Evolutionary conservation across 2,797 vertebrate genomes (phyloP).

Genomic region (Adelosebastes latens): DNA sequence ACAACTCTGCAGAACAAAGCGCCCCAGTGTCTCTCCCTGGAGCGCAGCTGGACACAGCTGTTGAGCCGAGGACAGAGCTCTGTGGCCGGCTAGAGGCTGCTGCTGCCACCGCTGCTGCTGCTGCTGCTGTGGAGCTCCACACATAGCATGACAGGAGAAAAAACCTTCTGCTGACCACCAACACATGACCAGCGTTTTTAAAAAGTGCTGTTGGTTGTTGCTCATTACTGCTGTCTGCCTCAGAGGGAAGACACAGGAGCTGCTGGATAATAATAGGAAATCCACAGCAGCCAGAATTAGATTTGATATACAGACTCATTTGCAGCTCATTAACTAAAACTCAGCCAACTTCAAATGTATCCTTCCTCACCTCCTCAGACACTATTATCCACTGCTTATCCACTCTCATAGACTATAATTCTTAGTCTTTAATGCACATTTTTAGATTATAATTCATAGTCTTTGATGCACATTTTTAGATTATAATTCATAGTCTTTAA

Average conservation of each 20-base stretch:
- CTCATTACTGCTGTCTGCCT: conserved; percentile 31
- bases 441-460: no score
- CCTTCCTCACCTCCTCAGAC: conserved; percentile 2
- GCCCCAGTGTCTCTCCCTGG: conserved; percentile 64
- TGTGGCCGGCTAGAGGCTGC: conserved; percentile 1
- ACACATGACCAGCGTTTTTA: conserved; percentile 4
- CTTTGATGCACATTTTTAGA: no score
- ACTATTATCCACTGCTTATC: background rate
- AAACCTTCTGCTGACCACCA: background rate
- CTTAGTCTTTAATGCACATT: no score
- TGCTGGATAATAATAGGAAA: conserved; percentile 23
- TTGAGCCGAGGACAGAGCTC: conserved; percentile 46
- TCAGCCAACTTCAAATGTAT: conserved; percentile 21
- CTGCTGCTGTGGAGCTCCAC: background rate
- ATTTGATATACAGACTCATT: conserved; percentile 44
- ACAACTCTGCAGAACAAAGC: conserved; percentile 73
- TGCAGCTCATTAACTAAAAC: conserved; percentile 33
- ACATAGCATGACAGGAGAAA: background rate
- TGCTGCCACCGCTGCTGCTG: conserved; percentile 1
- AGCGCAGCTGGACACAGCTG: conserved; percentile 82
- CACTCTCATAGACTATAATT: no score
- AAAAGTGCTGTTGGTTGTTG: conserved; percentile 22
- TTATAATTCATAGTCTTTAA: rapidly evolving
- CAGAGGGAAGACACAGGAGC: conserved; percentile 21
- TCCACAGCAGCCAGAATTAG: conserved; percentile 30